These are phyloP conservation scores for Pseudorectes ferrugineus DNA, from an alignment of 2,113 vertebrate genomes.

Conservation along the genomic window DNA sequence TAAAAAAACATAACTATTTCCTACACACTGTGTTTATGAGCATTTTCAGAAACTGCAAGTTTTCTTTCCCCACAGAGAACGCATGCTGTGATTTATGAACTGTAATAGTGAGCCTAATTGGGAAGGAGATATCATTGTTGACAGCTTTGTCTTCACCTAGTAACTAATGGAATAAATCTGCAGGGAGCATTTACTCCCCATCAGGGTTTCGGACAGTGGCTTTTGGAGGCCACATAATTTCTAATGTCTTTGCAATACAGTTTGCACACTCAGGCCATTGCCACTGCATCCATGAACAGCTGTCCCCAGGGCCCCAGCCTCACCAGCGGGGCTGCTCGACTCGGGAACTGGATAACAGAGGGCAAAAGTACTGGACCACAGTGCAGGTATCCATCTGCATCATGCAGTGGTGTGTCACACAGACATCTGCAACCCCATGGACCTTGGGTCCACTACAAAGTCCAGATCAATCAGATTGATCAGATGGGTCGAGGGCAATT, in stretches of 20 bases:
- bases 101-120: conserved; percentile 43
- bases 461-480: neutral
- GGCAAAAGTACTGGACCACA: neutral
- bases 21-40: neutral
- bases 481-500: neutral
- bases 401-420: neutral
- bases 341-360: neutral
- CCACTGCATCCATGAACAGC: neutral
- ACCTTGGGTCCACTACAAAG: neutral
- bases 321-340: neutral
- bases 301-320: neutral
- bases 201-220: neutral
- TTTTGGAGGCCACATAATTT: conserved; percentile 27
- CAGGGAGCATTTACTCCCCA: neutral
- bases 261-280: neutral
- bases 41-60: conserved; percentile 29
- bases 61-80: neutral
- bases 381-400: neutral
- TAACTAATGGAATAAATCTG: conserved; percentile 44
- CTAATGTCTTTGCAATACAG: neutral
- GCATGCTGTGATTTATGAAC: conserved; percentile 26
- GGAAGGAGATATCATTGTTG: conserved; percentile 40
- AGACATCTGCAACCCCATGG: neutral
- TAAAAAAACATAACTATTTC: neutral
- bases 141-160: conserved; percentile 25